Base-by-base conservation (phyloP, 2,888 invertebrate species). In the Sphaeridia pumilis region DNA sequence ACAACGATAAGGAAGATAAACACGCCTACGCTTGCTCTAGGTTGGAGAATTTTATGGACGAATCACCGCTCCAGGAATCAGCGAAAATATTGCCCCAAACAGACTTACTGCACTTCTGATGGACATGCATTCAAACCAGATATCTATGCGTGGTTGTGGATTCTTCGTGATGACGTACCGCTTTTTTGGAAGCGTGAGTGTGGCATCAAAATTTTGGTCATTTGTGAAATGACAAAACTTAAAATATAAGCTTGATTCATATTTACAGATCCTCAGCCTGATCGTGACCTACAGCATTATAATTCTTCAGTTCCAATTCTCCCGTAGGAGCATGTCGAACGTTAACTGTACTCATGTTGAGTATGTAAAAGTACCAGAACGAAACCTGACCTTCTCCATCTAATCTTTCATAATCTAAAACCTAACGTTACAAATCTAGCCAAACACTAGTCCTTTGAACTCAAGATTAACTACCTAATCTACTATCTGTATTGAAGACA, bases 201-300 rank as follows among this genome's bases (percentile, higher is more conserved):
- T 20, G 10, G 42, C 20, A 17, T 42, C 24, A 4, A 42, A 14
- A 20, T 41, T 31, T 31, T 31, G 34, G 14, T 25, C 12, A 25
- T 17, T 20, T n/a, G n/a, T n/a, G n/a, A n/a, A n/a, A n/a, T n/a
- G n/a, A n/a, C n/a, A n/a, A n/a, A n/a, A n/a, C n/a, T n/a, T n/a
- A n/a, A n/a, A n/a, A n/a, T n/a, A n/a, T n/a, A n/a, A n/a, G n/a
- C n/a, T n/a, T n/a, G n/a, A n/a, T n/a, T n/a, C n/a, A 12, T 36
- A 21, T 34, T 22, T 36, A 2, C 49, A 49, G 49, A 49, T 49
- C 10, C 21, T 49, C 12, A 49, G 49, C n/a, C 27, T 49, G 5
- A 49, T 49, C 3, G 49, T 41, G 12, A 49, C 49, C 27, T 49
- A 49, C 49, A 24, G 24, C 21, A 49, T 49, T 26, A 49, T 49